Base-by-base conservation (phyloP, 2,113 vertebrate genomes). In the Cryptotis parvus region DNA sequence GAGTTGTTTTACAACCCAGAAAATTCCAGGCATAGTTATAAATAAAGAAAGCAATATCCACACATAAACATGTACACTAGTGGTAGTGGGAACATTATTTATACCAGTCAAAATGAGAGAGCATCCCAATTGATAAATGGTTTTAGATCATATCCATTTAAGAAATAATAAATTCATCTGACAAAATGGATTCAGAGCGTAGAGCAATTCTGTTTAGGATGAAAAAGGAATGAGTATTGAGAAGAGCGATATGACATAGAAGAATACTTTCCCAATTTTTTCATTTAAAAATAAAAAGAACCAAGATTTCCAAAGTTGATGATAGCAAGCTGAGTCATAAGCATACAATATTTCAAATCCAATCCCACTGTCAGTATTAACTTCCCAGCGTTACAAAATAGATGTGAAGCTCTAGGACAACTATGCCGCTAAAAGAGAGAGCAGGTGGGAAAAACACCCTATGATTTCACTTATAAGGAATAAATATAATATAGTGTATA, bases 21-120 rank as follows among this genome's bases (percentile, higher is more conserved):
- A 26, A 83, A 80, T 83, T 87, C 22, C 29, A 22, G 20, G 26
- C n/a, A n/a, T n/a, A n/a, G n/a, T n/a, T n/a, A 78, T 22, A 84
- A 84, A 79, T 24, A 85, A 85, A 85, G 1, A 77, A 94, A 77
- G 77, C 18, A 68, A 66, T 58, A 9, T 58, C 72, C 52, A 84
- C 16, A 52, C 3, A 73, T 43, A 65, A 43, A 74, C 9, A 10
- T 70, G 43, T 1, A 26, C 5, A 26, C 37, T 6, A 74, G 8
- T 77, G 27, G 27, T 76, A 52, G 0, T 37, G 29, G 18, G 1
- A 74, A 24, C 12, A 61, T 33, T 84, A 76, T 52, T 94, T 27
- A 87, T 27, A 52, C 49, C 52, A 49, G 35, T 8, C 39, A 39
- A 88, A 84, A 4, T 37, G 41, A 89, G 29, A 52, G 10, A 65